Evolutionary conservation across 2,113 vertebrate species (phyloP), one percentile per base, ranked within the genome.

Genomic region (Xiphophorus couchianus): DNA sequence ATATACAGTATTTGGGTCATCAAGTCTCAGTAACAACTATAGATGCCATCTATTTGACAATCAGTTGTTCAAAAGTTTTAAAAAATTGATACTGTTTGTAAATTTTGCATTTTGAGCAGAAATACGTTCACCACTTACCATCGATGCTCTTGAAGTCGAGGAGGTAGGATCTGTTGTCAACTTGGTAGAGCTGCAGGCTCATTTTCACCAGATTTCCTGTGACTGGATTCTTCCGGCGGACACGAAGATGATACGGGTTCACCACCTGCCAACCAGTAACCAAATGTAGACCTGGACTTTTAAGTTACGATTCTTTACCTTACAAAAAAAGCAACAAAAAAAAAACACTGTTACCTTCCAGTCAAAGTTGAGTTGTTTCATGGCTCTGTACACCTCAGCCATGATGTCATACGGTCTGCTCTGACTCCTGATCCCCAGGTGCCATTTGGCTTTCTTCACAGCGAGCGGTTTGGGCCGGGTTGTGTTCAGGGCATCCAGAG

Each of bases 131-230:
- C 64, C 58, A 83, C 83, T 92, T 88, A 99, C 98, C 98, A 70
- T 99, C 98, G 0, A 99, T 99, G 93, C 98, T 99, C 90, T 98
- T 99, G 89, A 99, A 99, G 92, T 99, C 98, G 80, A 99, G 93
- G 74, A 99, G 96, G 84, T 98, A 99, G 89, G 97, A 99, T 83
- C 97, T 96, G 85, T 94, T 97, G 92, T 99, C 98, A 85, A 99
- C 98, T 88, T 99, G 96, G 91, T 99, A 99, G n/a, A 99, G 96
- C 88, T 99, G 98, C 77, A 99, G 95, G 84, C 98, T 98, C 98
- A 99, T 99, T 91, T 99, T 99, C 89, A 98, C 96, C 11, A 97
- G 95, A 82, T 95, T 98, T 44, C 97, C 97, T 0, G 98, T 99
- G 39, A 99, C 97, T 0, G 97, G 96, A 84, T 99, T 99, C 95